These are phyloP conservation scores for Chrysodeixis includens DNA, from an alignment of 2,888 invertebrate genomes.

Conservation along the genomic window DNA sequence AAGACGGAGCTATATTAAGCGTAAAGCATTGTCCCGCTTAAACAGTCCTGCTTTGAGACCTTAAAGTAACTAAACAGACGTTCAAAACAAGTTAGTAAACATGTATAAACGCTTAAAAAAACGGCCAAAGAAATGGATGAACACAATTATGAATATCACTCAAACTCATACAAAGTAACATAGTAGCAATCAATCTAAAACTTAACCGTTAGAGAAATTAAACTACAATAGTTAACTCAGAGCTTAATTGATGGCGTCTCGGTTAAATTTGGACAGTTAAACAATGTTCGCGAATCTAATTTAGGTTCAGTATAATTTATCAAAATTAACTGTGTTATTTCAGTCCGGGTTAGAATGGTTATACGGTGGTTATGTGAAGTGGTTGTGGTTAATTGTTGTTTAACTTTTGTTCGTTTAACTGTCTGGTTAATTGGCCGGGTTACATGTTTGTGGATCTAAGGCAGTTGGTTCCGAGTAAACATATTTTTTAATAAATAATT, in stretches of 20 bases:
- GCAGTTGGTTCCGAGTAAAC: background rate
- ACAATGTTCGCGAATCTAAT: slow-evolving; percentile 57
- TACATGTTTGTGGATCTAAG: slow-evolving; percentile 1
- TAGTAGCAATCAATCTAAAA: slow-evolving; percentile 58
- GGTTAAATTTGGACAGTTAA: slow-evolving; percentile 58
- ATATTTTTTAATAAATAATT: background rate
- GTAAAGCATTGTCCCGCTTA: too few species aligned
- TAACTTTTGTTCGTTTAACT: slow-evolving; percentile 5
- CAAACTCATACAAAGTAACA: slow-evolving; percentile 45
- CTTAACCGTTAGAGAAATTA: slow-evolving; percentile 54
- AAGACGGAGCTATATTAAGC: too few species aligned
- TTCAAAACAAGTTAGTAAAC: too few species aligned
- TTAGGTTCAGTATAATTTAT: slow-evolving; percentile 51
- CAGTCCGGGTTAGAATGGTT: slow-evolving; percentile 24
- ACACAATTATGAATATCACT: slow-evolving; percentile 43
- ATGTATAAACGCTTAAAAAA: too few species aligned
- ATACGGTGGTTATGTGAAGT: slow-evolving; percentile 3
- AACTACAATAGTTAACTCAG: slow-evolving; percentile 55
- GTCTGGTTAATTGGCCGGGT: background rate
- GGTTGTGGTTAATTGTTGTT: slow-evolving; percentile 5
- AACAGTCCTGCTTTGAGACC: too few species aligned
- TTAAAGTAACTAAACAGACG: too few species aligned
- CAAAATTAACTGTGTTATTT: slow-evolving; percentile 54
- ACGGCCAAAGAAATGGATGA: background rate
- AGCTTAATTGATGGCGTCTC: slow-evolving; percentile 49